Conservation (phyloP, 1,140 invertebrate genomes). For the Danaus plexippus region DNA sequence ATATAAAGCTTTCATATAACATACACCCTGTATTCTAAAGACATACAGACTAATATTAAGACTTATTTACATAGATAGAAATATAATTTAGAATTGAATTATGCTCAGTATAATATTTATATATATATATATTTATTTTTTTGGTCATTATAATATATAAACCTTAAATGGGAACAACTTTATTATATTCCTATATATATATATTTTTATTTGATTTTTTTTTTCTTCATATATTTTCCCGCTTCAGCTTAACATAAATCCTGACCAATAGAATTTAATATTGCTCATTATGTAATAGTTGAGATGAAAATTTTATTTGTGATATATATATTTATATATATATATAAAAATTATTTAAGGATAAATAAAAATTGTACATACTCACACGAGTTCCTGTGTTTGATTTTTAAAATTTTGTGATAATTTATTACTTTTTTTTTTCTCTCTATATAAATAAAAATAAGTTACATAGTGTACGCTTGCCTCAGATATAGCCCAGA, state of each 20-base stretch:
- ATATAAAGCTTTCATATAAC: too few species aligned
- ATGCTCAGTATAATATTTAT: too few species aligned
- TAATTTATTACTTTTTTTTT: slow-evolving; percentile 20
- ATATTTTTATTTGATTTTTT: background rate
- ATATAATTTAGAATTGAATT: too few species aligned
- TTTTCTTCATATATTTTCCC: slow-evolving; percentile 11
- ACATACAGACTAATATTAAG: too few species aligned
- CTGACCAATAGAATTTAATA: slow-evolving; percentile 64
- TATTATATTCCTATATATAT: slow-evolving; percentile 6
- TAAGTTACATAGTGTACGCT: slow-evolving; percentile 50
- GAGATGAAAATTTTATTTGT: slow-evolving; percentile 54
- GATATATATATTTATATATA: slow-evolving; percentile 27
- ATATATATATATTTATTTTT: too few species aligned
- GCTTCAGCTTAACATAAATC: slow-evolving; percentile 26
- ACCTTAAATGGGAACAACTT: too few species aligned
- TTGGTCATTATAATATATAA: too few species aligned
- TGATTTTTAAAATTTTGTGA: slow-evolving; percentile 33
- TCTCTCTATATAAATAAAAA: slow-evolving; percentile 9
- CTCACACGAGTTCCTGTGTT: slow-evolving; percentile 52
- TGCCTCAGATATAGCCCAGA: slow-evolving; percentile 57
- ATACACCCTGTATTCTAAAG: too few species aligned
- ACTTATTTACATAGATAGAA: too few species aligned
- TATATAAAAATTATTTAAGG: slow-evolving; percentile 37
- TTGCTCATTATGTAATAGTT: slow-evolving; percentile 61
- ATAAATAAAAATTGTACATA: slow-evolving; percentile 47